Conservation (phyloP, 2,113 vertebrate genomes). For the Cervus canadensis region DNA sequence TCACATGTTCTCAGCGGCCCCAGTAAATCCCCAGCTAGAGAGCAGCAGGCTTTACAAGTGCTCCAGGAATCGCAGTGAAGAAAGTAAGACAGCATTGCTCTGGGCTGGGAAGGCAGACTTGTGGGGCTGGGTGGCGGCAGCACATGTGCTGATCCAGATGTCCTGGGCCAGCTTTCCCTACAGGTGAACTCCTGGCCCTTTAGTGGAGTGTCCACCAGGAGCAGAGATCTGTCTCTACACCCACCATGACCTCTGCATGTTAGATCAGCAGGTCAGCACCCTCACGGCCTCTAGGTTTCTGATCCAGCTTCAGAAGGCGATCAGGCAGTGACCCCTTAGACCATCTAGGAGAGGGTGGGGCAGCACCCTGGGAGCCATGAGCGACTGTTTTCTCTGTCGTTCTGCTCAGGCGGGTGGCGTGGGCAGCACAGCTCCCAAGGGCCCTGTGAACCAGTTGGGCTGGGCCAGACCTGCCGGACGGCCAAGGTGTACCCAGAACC, state of each 20-base stretch:
- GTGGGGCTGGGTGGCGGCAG: background rate
- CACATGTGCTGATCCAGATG: background rate
- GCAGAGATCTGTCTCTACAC: background rate
- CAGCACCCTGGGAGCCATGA: background rate
- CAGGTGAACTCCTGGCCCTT: background rate
- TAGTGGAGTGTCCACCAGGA: background rate
- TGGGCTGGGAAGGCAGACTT: background rate
- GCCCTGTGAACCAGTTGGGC: constrained; percentile 19
- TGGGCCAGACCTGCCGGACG: constrained; percentile 70
- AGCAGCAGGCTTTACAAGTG: background rate
- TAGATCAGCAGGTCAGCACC: background rate
- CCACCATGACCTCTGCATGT: no score
- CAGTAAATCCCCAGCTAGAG: background rate
- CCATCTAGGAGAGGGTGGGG: background rate
- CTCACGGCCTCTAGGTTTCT: background rate
- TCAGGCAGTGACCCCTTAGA: background rate
- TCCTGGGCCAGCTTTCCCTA: background rate
- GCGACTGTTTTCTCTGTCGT: background rate
- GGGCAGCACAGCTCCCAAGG: background rate
- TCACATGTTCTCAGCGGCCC: background rate
- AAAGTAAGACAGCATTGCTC: background rate
- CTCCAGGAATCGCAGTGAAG: background rate
- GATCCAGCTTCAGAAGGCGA: background rate
- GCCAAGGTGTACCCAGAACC: constrained; percentile 79
- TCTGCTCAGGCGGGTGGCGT: constrained; percentile 1